Evolutionary conservation across 2,113 vertebrate species (phyloP).

Genomic region (Hippolais icterina): DNA sequence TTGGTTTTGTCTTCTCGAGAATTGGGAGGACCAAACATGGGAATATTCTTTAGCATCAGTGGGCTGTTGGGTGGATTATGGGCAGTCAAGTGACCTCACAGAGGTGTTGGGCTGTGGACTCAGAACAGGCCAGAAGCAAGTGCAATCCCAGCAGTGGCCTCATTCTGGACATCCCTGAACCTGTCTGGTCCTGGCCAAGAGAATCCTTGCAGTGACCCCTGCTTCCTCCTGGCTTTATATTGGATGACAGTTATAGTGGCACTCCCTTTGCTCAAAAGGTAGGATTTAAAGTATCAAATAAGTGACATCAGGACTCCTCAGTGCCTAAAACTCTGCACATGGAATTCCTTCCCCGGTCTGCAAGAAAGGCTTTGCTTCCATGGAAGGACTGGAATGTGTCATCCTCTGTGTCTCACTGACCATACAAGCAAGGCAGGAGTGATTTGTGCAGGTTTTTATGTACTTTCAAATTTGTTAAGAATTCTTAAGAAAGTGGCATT

Average conservation of each 20-base stretch:
- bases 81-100: not conserved
- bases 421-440: not conserved
- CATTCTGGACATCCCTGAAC: not conserved
- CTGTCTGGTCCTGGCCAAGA: not conserved
- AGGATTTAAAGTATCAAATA: not conserved
- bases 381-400: not conserved
- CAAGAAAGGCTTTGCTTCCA: not conserved
- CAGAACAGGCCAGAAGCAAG: not conserved
- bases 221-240: not conserved
- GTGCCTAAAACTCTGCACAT: not conserved
- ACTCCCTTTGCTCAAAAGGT: not conserved
- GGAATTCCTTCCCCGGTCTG: not conserved
- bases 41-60: not conserved
- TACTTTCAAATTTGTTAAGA: not conserved
- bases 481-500: not conserved
- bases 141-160: not conserved
- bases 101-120: not conserved
- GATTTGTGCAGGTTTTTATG: not conserved
- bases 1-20: not conserved
- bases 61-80: not conserved
- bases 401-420: not conserved
- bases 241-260: not conserved
- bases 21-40: not conserved
- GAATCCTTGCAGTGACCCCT: fast-evolving
- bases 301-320: not conserved